These are phyloP conservation scores for Onthophagus sagittarius DNA, from an alignment of 2,888 invertebrate genomes.

Conservation along the genomic window DNA sequence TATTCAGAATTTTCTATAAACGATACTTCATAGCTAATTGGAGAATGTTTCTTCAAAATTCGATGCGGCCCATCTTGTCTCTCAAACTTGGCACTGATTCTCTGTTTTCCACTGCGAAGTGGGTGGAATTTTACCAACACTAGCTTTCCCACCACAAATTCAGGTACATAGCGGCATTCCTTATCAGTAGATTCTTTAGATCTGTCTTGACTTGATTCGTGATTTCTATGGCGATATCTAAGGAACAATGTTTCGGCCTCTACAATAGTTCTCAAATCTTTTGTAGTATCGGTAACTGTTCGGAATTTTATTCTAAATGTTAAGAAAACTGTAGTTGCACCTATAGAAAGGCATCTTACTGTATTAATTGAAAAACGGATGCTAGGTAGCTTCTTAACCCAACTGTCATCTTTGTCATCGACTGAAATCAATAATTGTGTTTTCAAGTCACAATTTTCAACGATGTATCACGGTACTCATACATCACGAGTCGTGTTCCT, in stretches of 20 bases:
- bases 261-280: conserved; percentile 18
- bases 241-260: conserved; percentile 21
- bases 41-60: conserved; percentile 1
- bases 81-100: conserved; percentile 3
- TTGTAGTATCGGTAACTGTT: conserved; percentile 25
- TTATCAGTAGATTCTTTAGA: conserved; percentile 12
- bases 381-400: conserved; percentile 30
- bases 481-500: too few species aligned
- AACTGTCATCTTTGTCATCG: conserved; percentile 28
- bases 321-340: conserved; percentile 32
- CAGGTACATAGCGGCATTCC: background rate
- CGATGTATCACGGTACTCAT: too few species aligned
- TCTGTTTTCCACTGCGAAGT: background rate
- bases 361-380: conserved; percentile 35
- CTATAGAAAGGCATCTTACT: conserved; percentile 26
- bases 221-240: conserved; percentile 17
- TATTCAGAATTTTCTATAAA: too few species aligned
- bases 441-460: conserved; percentile 37
- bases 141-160: too few species aligned
- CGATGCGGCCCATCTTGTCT: conserved; percentile 12
- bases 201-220: conserved; percentile 13
- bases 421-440: conserved; percentile 33
- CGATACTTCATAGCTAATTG: too few species aligned
- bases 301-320: conserved; percentile 35
- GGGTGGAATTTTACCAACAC: conserved; percentile 7